Evolutionary conservation across 2,113 vertebrate species (phyloP), one percentile per base, ranked within the genome.

Genomic region (Oryctolagus cuniculus): DNA sequence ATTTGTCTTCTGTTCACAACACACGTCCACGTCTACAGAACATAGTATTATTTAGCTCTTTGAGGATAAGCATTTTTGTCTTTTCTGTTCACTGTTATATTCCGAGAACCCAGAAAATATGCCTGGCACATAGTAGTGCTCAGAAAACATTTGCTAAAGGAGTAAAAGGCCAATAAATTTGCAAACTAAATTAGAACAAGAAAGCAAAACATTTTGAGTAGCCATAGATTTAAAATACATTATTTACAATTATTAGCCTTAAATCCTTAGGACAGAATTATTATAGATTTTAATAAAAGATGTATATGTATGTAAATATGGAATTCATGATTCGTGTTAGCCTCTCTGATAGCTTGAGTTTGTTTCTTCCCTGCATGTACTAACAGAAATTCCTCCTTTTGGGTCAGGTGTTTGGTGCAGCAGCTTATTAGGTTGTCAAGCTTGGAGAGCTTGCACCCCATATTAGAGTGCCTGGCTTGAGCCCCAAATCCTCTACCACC

Each of bases 201-300:
- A 24, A 31, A 91, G 55, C 19, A 88, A 90, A 96, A 51, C 31
- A 75, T 91, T 79, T 21, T 25, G 88, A 49, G 25, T 73, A 87
- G 58, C 49, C 72, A 85, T 27, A 61, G 67, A 78, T 84, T 78
- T 70, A 89, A 95, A 93, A 81, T 70, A 27, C 13, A 79, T 29
- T 6, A 29, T 74, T 53, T 92, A 36, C 25, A 81, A 22, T 69
- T 49, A 67, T 73, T 75, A 67, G 17, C 74, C 90, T 82, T 29
- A 91, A 67, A 51, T 87, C 24, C 25, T 58, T 10, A 36, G 69
- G 34, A 80, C 24, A 91, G 66, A 87, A 38, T 86, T 49, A 81
- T n/a, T 51, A 75, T 10, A 38, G 89, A 89, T 69, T 75, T 94
- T 53, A 86, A 89, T 27, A 79, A 93, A 69, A 36, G n/a, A 38